Evolutionary conservation across 2,113 vertebrate species (phyloP), one percentile per base, ranked within the genome.

Genomic region (Hassar affinis): DNA sequence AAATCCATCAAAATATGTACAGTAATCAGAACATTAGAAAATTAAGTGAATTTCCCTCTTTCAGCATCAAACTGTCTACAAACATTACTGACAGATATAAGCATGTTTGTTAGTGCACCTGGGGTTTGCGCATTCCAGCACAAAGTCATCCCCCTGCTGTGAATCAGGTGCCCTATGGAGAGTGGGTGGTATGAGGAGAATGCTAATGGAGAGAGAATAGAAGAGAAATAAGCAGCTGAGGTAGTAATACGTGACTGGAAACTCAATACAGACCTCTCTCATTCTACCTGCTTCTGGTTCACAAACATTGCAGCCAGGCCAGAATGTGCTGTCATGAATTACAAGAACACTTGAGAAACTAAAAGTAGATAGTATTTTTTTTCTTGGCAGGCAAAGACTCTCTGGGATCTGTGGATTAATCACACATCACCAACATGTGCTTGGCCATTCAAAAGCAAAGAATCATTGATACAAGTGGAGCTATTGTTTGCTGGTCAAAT

Each of bases 161-260:
- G 52, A 72, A 42, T 78, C 64, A 42, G 27, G 69, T 78, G 33
- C 20, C 52, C 33, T 77, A 33, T 56, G 61, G 33, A 86, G 52
- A 64, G 38, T 42, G 15, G 35, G 51, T 42, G 75, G 52, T 57
- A 80, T 75, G 76, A 83, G 75, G 38, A 20, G 45, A 74, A 72
- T 64, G 59, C 57, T 54, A 52, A 71, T 33, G 59, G 56, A 30
- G 75, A 62, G 30, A 59, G 57, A 66, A 42, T 6, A 15, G 57
- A 64, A 79, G 45, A 72, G 49, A 42, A 76, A 56, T n/a, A 30
- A 62, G 61, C 80, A 81, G 79, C 83, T 79, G 78, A 62, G 76
- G 79, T 78, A 35, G 76, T 72, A 79, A 78, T 74, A 59, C 66
- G 83, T 79, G 83, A 85, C 76, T 82, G 69, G 83, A 85, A 87